These are phyloP conservation scores for Podarcis raffonei DNA, from an alignment of 2,113 vertebrate genomes.

Conservation along the genomic window DNA sequence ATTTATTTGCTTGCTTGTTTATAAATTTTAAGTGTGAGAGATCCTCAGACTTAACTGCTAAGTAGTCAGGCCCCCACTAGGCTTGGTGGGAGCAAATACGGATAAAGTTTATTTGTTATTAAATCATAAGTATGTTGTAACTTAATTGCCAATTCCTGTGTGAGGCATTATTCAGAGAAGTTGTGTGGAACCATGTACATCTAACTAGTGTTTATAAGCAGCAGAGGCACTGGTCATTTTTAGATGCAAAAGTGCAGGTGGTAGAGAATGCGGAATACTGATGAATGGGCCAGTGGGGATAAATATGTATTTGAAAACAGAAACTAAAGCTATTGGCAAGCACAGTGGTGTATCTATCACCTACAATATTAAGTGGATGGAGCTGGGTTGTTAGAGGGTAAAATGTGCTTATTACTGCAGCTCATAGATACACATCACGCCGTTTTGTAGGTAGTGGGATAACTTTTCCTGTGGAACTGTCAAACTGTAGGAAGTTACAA, in stretches of 20 bases:
- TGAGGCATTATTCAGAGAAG: neutral
- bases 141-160: too few species aligned
- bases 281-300: neutral
- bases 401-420: neutral
- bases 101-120: neutral
- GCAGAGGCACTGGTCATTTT: neutral
- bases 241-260: neutral
- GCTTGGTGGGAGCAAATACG: neutral
- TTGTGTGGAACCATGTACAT: neutral
- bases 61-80: neutral
- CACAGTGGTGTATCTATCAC: too few species aligned
- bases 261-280: neutral
- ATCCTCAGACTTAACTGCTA: too few species aligned
- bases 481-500: neutral
- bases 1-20: too few species aligned
- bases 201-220: neutral
- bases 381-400: neutral
- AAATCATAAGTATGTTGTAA: too few species aligned
- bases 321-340: neutral
- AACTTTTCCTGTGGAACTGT: neutral
- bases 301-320: neutral
- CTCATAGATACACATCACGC: neutral
- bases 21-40: too few species aligned
- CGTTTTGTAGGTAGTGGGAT: neutral
- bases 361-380: too few species aligned